These are phyloP conservation scores for Drosophila repletoides DNA, from an alignment of 1,140 invertebrate genomes.

Conservation along the genomic window DNA sequence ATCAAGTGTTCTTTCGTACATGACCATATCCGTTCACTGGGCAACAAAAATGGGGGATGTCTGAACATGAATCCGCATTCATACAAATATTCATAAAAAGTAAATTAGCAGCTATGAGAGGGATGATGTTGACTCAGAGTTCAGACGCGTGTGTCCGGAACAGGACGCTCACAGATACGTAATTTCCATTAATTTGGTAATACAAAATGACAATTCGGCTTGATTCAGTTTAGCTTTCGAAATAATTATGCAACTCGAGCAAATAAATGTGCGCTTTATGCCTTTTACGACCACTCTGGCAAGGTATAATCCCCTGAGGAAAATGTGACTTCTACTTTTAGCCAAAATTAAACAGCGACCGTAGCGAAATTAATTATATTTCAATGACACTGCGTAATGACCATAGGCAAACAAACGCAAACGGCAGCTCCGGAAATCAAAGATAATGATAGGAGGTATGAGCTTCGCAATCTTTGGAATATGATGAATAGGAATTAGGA, in stretches of 20 bases:
- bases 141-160: conserved; percentile 4
- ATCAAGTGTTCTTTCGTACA: conserved; percentile 15
- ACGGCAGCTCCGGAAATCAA: neutral
- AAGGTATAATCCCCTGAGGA: conserved; percentile 14
- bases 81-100: conserved; percentile 45
- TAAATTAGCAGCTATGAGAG: conserved; percentile 33
- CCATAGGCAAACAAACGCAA: neutral
- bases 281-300: conserved; percentile 46
- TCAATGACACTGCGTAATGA: conserved; percentile 57
- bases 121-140: conserved; percentile 19
- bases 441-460: neutral
- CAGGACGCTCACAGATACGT: neutral
- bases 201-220: conserved; percentile 29
- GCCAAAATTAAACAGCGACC: conserved; percentile 42
- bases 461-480: conserved; percentile 32
- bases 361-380: conserved; percentile 60
- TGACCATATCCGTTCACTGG: neutral
- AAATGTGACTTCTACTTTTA: conserved; percentile 41
- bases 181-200: conserved; percentile 40
- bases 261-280: conserved; percentile 52
- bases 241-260: conserved; percentile 52
- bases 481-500: conserved; percentile 64
- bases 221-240: conserved; percentile 14
- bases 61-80: conserved; percentile 9
- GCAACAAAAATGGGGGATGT: conserved; percentile 4